A percentile compares a stretch with the other conserved stretches of the same genome.
Conservation (phyloP, 2,888 invertebrate species). For the Escarpia spicata region DNA sequence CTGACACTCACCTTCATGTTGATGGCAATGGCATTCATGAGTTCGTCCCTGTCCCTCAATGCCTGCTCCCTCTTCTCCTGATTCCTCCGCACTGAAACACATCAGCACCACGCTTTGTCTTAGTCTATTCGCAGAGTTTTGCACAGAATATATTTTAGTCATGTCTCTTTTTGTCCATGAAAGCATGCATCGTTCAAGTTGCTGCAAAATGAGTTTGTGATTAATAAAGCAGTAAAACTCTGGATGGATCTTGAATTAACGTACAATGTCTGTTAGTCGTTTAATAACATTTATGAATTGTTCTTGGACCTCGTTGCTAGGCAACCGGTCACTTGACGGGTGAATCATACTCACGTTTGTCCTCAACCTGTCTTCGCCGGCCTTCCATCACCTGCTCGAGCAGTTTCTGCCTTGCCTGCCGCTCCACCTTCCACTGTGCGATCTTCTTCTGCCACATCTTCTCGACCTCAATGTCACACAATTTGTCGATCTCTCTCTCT, state of each 20-base stretch:
- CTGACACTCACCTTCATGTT: slow-evolving; percentile 47
- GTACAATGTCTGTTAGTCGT: too few species aligned
- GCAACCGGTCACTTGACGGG: neutral
- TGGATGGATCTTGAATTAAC: too few species aligned
- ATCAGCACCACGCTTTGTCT: neutral
- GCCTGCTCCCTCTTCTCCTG: slow-evolving; percentile 50
- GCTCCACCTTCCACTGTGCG: slow-evolving; percentile 59
- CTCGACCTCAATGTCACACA: slow-evolving; percentile 61
- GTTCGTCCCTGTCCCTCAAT: slow-evolving; percentile 50
- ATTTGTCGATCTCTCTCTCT: slow-evolving; percentile 58
- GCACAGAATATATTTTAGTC: slow-evolving; percentile 13
- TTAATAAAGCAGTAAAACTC: too few species aligned
- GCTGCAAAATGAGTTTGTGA: too few species aligned
- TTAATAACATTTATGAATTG: neutral
- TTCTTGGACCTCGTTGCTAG: neutral
- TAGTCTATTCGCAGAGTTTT: neutral
- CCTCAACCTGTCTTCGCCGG: slow-evolving; percentile 56
- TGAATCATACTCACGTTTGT: slow-evolving; percentile 56
- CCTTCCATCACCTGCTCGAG: slow-evolving; percentile 58
- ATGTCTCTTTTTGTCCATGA: too few species aligned
- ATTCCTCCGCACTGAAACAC: slow-evolving; percentile 53
- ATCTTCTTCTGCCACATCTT: slow-evolving; percentile 63
- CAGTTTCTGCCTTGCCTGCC: slow-evolving; percentile 58
- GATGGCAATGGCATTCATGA: slow-evolving; percentile 54
- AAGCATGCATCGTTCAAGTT: too few species aligned